Evolutionary conservation across 2,888 invertebrate species (phyloP), one percentile per base, ranked within the genome.

Genomic region (Drosophila paramelanica): DNA sequence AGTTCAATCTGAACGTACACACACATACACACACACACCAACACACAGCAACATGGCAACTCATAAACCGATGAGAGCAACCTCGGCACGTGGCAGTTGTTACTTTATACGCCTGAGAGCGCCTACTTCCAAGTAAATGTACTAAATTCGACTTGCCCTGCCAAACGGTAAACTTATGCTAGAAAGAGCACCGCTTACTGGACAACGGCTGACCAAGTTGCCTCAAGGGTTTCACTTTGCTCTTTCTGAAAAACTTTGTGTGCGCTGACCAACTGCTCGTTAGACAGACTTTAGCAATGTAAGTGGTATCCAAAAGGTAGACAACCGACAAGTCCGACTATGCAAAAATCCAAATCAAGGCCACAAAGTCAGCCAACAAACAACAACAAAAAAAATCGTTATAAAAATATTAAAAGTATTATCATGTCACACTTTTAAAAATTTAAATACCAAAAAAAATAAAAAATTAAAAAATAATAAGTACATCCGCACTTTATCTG

Each of bases 291-390:
- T 46, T 38, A 64, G 52, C 25, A 33, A 36, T 20, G 23, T 42
- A 36, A 5, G n/a, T 5, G 27, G 36, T 46, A 56, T 33, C 67
- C 38, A n/a, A 14, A 41, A 23, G 33, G 20, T n/a, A 42, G 23
- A n/a, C 14, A 42, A 10, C n/a, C 3, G n/a, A 0, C 39, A 10
- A 49, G 52, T 31, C 47, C 38, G 50, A 7, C 25, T 14, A 50
- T 49, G 39, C 36, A 11, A 36, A 61, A 70, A 64, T 45, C 72
- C 59, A 42, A 51, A 46, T 59, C 46, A 66, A 55, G 67, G 42
- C 14, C 20, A 46, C 65, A 42, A 67, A 42, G 17, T 11, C 27
- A 25, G 17, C 49, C 14, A 8, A 67, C 53, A 55, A 36, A 36
- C 17, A 17, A 17, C 17, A 17, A 17, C 17, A 17, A 67, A 53